Percentiles rank a stretch among this genome's conserved stretches.
phyloP scores from a whole-genome alignment of 2,113 vertebrate genomes.

The Regulus satrapa region DNA sequence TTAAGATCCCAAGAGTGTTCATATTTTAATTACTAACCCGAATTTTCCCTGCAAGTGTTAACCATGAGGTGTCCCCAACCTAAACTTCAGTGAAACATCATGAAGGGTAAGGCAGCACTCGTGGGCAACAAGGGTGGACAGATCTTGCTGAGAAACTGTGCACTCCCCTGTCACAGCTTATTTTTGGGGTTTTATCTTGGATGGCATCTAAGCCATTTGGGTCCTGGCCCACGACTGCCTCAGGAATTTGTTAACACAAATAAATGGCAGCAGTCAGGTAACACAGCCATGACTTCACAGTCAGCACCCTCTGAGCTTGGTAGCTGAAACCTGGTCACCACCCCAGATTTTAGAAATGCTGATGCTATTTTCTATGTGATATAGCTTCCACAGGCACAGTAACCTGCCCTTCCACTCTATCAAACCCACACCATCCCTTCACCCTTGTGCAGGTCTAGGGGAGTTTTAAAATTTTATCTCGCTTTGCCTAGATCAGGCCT shows the following conservation, averaged over 20 bases:
- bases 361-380: not conserved
- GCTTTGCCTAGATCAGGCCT: not conserved
- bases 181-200: not conserved
- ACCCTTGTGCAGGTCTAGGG: not conserved
- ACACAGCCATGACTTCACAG: not conserved
- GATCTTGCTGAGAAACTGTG: not conserved
- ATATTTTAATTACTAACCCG: not conserved
- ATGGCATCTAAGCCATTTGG: not conserved
- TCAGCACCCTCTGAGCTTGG: not conserved
- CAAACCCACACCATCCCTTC: not conserved
- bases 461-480: not conserved
- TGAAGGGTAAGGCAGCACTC: accelerated
- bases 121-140: not conserved
- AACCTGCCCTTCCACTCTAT: not conserved
- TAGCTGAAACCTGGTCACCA: not conserved
- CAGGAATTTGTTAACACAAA: not conserved
- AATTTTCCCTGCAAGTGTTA: not conserved
- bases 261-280: not conserved
- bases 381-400: not conserved
- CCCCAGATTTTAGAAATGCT: not conserved
- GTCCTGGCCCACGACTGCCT: not conserved
- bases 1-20: not conserved
- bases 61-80: not conserved
- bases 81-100: not conserved
- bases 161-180: not conserved